These are phyloP conservation scores for Orthosia gothica DNA, from an alignment of 2,888 invertebrate genomes.

Conservation along the genomic window DNA sequence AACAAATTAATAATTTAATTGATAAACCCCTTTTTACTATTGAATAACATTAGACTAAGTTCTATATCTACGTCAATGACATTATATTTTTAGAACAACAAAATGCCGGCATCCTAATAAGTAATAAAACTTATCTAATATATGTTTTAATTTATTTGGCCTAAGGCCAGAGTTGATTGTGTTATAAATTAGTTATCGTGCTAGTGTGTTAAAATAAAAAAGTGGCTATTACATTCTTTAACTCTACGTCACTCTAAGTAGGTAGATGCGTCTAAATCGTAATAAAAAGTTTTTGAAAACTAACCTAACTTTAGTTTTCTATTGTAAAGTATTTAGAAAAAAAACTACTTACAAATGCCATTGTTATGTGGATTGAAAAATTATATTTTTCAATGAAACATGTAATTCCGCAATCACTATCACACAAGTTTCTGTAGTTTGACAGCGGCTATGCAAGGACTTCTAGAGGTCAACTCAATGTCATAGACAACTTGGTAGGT, in stretches of 20 bases:
- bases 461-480: constrained; percentile 87
- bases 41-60: background rate
- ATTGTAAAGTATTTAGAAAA: background rate
- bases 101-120: background rate
- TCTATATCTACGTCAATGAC: background rate
- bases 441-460: constrained; percentile 81
- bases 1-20: background rate
- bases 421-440: constrained; percentile 68
- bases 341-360: constrained; percentile 81
- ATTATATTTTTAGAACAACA: background rate
- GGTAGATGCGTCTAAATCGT: background rate
- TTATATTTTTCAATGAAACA: constrained; percentile 18
- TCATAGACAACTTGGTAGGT: constrained; percentile 75
- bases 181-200: constrained; percentile 1
- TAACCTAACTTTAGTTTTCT: constrained; percentile 44
- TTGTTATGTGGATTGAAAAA: constrained; percentile 49
- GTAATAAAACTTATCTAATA: background rate
- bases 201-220: background rate
- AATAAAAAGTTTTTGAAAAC: constrained; percentile 21
- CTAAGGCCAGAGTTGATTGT: background rate
- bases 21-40: background rate
- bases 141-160: constrained; percentile 10
- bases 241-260: background rate
- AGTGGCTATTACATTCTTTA: background rate
- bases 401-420: constrained; percentile 45